Percentiles rank a stretch among this genome's conserved stretches.
Conservation (phyloP, 2,888 invertebrate genomes). For the Caenorhabditis sp. region DNA sequence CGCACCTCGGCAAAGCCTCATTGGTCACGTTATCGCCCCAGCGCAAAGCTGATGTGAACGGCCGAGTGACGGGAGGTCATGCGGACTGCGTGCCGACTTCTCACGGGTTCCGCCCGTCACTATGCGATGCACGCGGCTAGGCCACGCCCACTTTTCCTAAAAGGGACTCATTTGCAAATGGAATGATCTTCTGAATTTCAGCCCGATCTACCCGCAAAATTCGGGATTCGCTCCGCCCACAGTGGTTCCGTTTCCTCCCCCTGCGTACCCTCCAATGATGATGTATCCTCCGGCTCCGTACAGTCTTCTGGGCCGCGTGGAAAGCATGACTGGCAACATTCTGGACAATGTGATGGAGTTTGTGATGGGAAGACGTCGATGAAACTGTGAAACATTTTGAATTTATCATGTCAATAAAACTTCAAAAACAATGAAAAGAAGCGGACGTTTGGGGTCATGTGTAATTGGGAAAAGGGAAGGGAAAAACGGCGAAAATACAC, state of each 20-base stretch:
- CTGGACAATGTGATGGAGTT: conserved; percentile 45
- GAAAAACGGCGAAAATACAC: conserved; percentile 29
- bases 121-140: background rate
- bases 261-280: conserved; percentile 29
- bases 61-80: background rate
- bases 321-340: conserved; percentile 45
- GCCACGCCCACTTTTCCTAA: background rate
- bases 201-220: conserved; percentile 11
- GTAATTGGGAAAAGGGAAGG: conserved; percentile 14
- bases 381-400: background rate
- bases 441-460: too few species aligned
- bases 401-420: conserved; percentile 13
- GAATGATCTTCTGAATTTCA: too few species aligned
- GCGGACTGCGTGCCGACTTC: background rate
- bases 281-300: conserved; percentile 25
- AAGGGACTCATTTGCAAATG: too few species aligned
- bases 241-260: conserved; percentile 3
- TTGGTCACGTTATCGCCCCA: conserved; percentile 79
- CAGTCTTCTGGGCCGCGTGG: conserved; percentile 34
- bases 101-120: background rate
- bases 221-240: conserved; percentile 4
- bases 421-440: conserved; percentile 5
- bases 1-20: conserved; percentile 79
- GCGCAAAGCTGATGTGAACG: conserved; percentile 69
- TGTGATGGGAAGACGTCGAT: conserved; percentile 22